A percentile compares a stretch with the other conserved stretches of the same genome.
Evolutionary conservation across 2,888 invertebrate genomes (phyloP).

Genomic region (Drosophila anomalata): DNA sequence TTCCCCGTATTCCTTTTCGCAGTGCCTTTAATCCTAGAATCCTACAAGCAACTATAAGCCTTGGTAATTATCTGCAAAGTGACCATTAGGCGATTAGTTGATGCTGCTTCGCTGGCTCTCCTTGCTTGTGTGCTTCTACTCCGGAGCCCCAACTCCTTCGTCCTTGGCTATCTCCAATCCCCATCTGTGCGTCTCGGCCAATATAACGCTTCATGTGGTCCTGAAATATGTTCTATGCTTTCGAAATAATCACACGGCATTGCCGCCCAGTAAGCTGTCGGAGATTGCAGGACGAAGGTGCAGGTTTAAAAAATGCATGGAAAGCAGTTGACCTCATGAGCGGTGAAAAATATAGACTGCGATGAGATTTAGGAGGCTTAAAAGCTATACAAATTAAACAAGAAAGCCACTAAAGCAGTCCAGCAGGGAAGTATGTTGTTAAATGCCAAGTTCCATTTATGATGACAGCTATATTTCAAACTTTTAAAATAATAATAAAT

Average conservation of each 20-base stretch:
- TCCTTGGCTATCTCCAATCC: conserved; percentile 5
- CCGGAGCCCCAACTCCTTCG: conserved; percentile 8
- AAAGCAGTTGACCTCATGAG: neutral
- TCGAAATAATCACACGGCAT: conserved; percentile 26
- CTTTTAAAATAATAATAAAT: too few species aligned
- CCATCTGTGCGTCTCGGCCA: conserved; percentile 29
- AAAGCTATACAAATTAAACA: too few species aligned
- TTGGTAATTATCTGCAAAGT: conserved; percentile 82
- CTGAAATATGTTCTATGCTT: conserved; percentile 34
- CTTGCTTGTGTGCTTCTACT: conserved; percentile 24
- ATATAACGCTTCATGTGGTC: conserved; percentile 38
- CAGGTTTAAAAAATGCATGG: neutral
- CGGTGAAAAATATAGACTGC: too few species aligned
- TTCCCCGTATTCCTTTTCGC: conserved; percentile 53
- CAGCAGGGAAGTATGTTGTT: too few species aligned
- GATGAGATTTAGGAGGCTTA: too few species aligned
- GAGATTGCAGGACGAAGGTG: conserved; percentile 11
- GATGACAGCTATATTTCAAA: too few species aligned
- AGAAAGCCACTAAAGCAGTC: too few species aligned
- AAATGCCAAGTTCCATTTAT: too few species aligned
- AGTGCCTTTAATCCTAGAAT: conserved; percentile 71
- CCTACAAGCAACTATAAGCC: conserved; percentile 80
- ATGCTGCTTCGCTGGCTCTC: conserved; percentile 44
- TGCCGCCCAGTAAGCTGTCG: conserved; percentile 9
- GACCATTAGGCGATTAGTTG: conserved; percentile 82